Percentiles rank a stretch among this genome's conserved stretches.
These are phyloP conservation scores for Holothuria scabra DNA, from an alignment of 53 echinoderm and acorn worm species.

Conservation along the genomic window DNA sequence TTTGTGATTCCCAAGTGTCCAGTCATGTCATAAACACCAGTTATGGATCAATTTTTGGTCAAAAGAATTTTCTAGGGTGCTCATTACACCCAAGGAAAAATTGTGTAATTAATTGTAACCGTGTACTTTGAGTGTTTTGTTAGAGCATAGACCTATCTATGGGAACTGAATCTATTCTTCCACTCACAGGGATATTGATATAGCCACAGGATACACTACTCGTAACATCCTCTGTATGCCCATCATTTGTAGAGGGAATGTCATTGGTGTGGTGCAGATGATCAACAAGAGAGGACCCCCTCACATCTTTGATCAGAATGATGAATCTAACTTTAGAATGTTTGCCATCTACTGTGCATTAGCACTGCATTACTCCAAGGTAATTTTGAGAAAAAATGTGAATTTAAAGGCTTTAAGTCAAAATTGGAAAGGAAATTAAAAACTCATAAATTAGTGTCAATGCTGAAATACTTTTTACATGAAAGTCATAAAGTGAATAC, in stretches of 20 bases:
- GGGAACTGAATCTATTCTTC: neutral
- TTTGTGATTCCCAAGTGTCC: too few relatives aligned
- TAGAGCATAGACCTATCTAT: neutral
- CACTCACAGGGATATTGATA: constrained; percentile 79
- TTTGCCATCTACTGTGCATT: constrained; percentile 96
- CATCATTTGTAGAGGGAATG: constrained; percentile 74
- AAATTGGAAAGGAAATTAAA: too few relatives aligned
- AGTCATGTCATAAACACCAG: too few relatives aligned
- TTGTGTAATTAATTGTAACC: too few relatives aligned
- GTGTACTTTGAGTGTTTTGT: too few relatives aligned
- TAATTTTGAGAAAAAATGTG: neutral
- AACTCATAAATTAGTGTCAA: too few relatives aligned
- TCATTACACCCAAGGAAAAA: too few relatives aligned
- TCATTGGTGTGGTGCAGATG: constrained; percentile 96
- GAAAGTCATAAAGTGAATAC: too few relatives aligned
- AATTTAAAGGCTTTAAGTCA: too few relatives aligned
- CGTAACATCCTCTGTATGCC: constrained; percentile 95
- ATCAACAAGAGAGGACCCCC: constrained; percentile 80
- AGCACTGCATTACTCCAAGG: constrained; percentile 95
- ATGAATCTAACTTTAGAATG: constrained; percentile 94
- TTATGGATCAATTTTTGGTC: too few relatives aligned
- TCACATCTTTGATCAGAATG: constrained; percentile 71
- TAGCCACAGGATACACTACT: constrained; percentile 86
- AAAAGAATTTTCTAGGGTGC: too few relatives aligned
- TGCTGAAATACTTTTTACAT: too few relatives aligned